These are phyloP conservation scores for Atractosteus spatula DNA, from an alignment of 2,113 vertebrate species.

Conservation along the genomic window DNA sequence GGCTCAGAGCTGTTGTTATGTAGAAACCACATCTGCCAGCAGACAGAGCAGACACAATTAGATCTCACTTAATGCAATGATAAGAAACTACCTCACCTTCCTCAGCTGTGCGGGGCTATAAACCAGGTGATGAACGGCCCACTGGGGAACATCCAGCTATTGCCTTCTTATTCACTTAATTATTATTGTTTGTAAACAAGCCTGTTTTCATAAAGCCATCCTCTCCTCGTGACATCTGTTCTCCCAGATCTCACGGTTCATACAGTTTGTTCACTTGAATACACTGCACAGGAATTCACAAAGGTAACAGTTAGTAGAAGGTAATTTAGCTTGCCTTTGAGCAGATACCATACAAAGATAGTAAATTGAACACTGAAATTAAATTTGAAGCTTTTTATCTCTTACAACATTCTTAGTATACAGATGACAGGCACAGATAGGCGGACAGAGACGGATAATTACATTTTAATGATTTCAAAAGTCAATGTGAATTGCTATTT, in stretches of 20 bases:
- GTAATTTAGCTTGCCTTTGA: too few species aligned
- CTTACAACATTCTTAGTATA: too few species aligned
- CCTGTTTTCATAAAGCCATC: neutral
- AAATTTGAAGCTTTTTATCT: too few species aligned
- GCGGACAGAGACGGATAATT: too few species aligned
- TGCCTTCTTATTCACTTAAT: slow-evolving; percentile 16
- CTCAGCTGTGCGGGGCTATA: slow-evolving; percentile 66
- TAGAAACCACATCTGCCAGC: slow-evolving; percentile 79
- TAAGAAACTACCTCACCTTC: slow-evolving; percentile 66
- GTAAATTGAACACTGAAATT: too few species aligned
- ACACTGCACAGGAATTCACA: neutral
- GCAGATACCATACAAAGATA: too few species aligned
- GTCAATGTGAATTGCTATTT: too few species aligned
- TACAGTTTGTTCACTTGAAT: neutral
- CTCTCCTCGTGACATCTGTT: neutral
- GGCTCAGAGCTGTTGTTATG: slow-evolving; percentile 82
- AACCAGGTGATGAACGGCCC: slow-evolving; percentile 69
- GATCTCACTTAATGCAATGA: slow-evolving; percentile 79
- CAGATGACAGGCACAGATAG: too few species aligned
- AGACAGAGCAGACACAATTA: slow-evolving; percentile 78
- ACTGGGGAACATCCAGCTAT: slow-evolving; percentile 53
- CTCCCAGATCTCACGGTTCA: neutral
- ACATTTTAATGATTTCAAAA: too few species aligned
- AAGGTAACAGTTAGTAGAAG: too few species aligned
- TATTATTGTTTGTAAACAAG: slow-evolving; percentile 8